Base-by-base conservation (phyloP, 2,113 vertebrate genomes). In the Myrmecophaga tridactyla region DNA sequence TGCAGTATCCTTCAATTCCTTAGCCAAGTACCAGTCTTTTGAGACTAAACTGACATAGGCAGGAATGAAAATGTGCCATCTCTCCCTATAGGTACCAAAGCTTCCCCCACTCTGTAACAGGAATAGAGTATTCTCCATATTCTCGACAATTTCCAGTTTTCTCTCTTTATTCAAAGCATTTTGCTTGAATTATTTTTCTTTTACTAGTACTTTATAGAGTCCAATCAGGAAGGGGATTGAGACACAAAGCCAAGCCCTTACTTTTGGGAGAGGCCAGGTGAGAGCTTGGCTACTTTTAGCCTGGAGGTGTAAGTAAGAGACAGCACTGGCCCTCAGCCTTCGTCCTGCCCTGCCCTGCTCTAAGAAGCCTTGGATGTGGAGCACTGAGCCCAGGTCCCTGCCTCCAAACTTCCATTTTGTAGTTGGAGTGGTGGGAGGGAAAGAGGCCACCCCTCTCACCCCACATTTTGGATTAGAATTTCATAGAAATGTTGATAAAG, bases 381-480 rank as follows among this genome's bases (percentile, higher is more conserved):
- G 69, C 31, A 6, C 60, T 75, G 69, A 78, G 70, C 90, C 94
- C 69, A 34, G 76, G 95, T 72, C 83, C 58, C 84, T 83, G 65
- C 62, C 77, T 88, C 73, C 70, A 97, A 97, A 97, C 31, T 94
- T 95, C 41, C 75, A 31, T 95, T 95, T 90, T 95, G 82, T 96
- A 96, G 96, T 69, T 70, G n/a, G n/a, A n/a, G 1, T 72, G 73
- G 43, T 11, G 6, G 51, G 15, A 17, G 53, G 53, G 3, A 4
- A 56, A 18, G 51, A 53, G 51, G 13, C 15, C 51, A 53, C 15
- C 15, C 15, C 15, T 53, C 15, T 18, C 58, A 18, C n/a, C 53
- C 51, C 46, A 5, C 9, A 6, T 18, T 92, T 92, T 56, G 5
- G 11, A 88, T 36, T 92, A 77, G 34, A 76, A 41, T 90, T 23